Conservation (phyloP, 2,888 invertebrate species). For the Panzeria rudis region DNA sequence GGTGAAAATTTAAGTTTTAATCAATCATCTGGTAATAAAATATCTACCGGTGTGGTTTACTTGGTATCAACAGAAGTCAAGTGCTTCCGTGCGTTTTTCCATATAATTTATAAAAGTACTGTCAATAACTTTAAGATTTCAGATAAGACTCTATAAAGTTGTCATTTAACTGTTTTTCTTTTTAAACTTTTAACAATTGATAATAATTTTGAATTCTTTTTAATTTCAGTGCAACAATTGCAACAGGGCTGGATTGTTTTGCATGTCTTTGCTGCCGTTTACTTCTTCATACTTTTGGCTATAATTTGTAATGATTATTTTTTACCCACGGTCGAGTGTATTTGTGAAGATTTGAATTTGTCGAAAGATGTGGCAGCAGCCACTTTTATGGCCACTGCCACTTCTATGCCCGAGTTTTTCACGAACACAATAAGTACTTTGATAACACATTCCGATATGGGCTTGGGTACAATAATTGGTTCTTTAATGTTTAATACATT, state of each 20-base stretch:
- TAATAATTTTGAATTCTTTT: constrained; percentile 73
- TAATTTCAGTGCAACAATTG: constrained; percentile 85
- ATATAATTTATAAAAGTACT: neutral
- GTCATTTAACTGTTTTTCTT: too few species aligned
- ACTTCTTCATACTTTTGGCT: constrained; percentile 93
- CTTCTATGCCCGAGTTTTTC: constrained; percentile 97
- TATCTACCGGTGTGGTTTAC: neutral
- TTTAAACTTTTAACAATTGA: neutral
- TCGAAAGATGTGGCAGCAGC: constrained; percentile 97
- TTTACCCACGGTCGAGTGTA: constrained; percentile 93
- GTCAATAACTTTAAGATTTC: neutral
- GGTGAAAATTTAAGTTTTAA: neutral
- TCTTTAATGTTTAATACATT: constrained; percentile 94
- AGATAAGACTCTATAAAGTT: neutral
- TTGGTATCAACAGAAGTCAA: neutral
- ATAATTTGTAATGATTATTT: constrained; percentile 96
- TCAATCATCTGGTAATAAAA: neutral
- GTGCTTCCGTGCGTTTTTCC: neutral
- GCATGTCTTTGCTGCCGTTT: constrained; percentile 90
- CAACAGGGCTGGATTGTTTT: constrained; percentile 91
- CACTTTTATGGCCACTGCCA: constrained; percentile 98
- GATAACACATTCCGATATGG: constrained; percentile 92
- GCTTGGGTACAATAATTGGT: constrained; percentile 94
- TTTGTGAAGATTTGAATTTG: constrained; percentile 91
- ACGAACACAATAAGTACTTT: constrained; percentile 95